Evolutionary conservation across 2,113 vertebrate species (phyloP).

Genomic region (Crotalus horridus): DNA sequence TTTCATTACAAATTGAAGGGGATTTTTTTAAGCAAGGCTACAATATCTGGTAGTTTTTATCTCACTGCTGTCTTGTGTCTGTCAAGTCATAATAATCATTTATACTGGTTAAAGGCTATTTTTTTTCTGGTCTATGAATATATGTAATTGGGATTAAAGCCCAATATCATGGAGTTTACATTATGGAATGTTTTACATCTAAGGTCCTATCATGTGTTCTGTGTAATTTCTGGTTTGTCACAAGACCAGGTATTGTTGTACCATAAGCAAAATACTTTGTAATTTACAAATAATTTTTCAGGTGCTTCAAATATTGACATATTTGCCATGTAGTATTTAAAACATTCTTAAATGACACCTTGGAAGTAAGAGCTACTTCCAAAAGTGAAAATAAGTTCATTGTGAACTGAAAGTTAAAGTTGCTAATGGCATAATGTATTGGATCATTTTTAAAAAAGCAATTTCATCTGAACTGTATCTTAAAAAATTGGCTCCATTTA

Average conservation of each 20-base stretch:
- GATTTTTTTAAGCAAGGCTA: slow-evolving; percentile 24
- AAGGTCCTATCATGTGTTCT: not conserved
- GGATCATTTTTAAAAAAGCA: not conserved
- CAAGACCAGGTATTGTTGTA: not conserved
- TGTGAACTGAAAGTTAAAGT: not conserved
- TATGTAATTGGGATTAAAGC: not conserved
- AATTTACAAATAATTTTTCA: not conserved
- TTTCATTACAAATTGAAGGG: slow-evolving; percentile 9
- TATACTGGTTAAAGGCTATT: slow-evolving; percentile 18
- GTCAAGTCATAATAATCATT: slow-evolving; percentile 14
- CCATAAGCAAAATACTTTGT: not conserved
- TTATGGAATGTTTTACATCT: not conserved
- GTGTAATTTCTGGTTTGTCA: not conserved
- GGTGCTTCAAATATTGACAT: not conserved
- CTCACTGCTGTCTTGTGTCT: rapidly evolving
- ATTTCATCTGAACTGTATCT: not conserved
- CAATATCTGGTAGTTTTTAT: not conserved
- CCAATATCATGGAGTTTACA: not conserved
- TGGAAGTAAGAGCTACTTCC: not conserved
- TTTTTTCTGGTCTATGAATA: not conserved
- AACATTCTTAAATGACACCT: not conserved
- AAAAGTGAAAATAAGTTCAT: not conserved
- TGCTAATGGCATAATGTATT: not conserved
- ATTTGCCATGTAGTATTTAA: not conserved
- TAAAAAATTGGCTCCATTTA: not conserved